Evolutionary conservation across 37 sponge, comb jelly and placozoan species (phyloP).

Genomic region (Tethya wilhelma): DNA sequence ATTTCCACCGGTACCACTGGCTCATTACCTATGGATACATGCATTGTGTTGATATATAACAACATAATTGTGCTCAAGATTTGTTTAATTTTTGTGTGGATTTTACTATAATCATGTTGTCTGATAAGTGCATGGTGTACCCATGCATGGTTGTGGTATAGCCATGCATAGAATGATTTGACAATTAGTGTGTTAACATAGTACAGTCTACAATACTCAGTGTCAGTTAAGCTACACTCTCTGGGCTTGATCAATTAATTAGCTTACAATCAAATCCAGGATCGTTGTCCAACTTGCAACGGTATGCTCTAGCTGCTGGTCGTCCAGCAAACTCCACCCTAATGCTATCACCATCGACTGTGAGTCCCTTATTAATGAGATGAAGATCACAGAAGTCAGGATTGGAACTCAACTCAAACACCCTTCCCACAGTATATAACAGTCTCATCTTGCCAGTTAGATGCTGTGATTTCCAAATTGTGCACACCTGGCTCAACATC

Average conservation of each 20-base stretch:
- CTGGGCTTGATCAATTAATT: not conserved
- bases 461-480: too few species aligned
- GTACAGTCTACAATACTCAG: not conserved
- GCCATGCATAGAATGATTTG: too few species aligned
- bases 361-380: conserved; percentile 5
- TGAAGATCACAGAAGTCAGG: conserved; percentile 6
- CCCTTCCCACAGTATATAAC: not conserved
- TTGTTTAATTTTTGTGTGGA: not conserved
- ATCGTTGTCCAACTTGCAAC: conserved; percentile 9
- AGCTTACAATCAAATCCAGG: conserved; percentile 18
- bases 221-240: not conserved
- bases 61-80: too few species aligned
- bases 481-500: not conserved
- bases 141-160: too few species aligned
- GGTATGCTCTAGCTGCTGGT: not conserved
- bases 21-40: not conserved
- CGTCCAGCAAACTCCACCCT: conserved; percentile 8
- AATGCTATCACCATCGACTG: not conserved
- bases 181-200: not conserved
- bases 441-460: too few species aligned
- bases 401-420: not conserved
- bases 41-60: not conserved
- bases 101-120: too few species aligned
- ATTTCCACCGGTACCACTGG: not conserved
- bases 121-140: too few species aligned